Evolutionary conservation across 1,140 invertebrate species (phyloP), one percentile per base, ranked within the genome.

Genomic region (Vanessa atalanta): DNA sequence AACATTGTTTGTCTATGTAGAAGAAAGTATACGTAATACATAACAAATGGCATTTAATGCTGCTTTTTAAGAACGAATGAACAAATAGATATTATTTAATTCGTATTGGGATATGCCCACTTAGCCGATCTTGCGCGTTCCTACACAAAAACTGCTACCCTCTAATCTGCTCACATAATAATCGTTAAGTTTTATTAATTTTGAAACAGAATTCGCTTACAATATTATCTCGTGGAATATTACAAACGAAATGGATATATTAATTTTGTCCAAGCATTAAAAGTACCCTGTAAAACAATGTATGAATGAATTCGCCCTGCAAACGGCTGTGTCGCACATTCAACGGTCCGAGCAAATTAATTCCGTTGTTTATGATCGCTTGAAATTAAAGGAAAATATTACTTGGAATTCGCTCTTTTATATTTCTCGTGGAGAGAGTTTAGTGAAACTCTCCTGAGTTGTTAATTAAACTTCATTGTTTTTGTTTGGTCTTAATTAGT

Each of bases 341-440:
- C 53, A 57, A 57, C 53, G 53, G 53, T 57, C 53, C 53, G 20
- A 67, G 65, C 53, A 73, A 73, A 73, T 73, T 73, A 67, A 66
- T 47, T 66, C 63, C 51, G 47, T 47, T 73, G 71, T 67, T 73
- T 73, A 65, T 73, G 71, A 73, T 73, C 71, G 64, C 55, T 61
- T 31, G 47, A 61, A 66, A 65, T 73, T 47, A 66, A 73, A 60
- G 64, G 53, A 73, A 72, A 73, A 66, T 72, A 65, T 50, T 53
- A 55, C 65, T 47, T 43, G 20, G 20, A 55, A 20, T 66, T 12
- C 53, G 2, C 53, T 57, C 53, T 57, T 57, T 57, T 57, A 57
- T 57, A 23, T 23, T 57, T 16, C 53, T 57, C 53, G 53, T n/a
- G 23, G 53, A 57, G 9, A 57, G 53, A 57, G 9, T 57, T 23